These are phyloP conservation scores for Solenopsis invicta DNA, from an alignment of 1,140 invertebrate genomes.

Conservation along the genomic window DNA sequence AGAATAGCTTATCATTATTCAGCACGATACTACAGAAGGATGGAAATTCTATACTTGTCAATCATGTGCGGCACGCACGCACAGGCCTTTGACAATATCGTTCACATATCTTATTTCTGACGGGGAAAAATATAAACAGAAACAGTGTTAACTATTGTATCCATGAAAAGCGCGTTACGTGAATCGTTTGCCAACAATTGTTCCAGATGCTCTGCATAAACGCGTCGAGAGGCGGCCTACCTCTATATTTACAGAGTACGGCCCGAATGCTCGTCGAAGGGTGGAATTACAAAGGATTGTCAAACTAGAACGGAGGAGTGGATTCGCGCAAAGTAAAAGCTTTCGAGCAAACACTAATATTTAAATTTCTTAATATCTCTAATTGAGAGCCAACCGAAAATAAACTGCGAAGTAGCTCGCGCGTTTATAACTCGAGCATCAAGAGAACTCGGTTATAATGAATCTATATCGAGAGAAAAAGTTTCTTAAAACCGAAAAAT, in stretches of 20 bases:
- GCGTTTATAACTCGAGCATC: neutral
- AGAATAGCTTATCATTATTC: conserved; percentile 34
- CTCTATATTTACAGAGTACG: conserved; percentile 21
- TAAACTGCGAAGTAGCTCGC: neutral
- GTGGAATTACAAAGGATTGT: neutral
- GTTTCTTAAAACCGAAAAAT: too few species aligned
- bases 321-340: neutral
- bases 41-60: conserved; percentile 19
- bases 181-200: conserved; percentile 36
- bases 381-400: neutral
- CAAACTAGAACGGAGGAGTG: neutral
- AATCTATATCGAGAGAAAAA: neutral
- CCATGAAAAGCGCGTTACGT: conserved; percentile 11
- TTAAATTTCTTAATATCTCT: conserved; percentile 25
- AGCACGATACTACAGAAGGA: neutral
- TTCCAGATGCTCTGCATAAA: neutral
- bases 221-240: neutral
- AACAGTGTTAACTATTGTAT: neutral
- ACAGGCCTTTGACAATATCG: neutral
- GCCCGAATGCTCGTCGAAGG: neutral
- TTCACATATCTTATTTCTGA: conserved; percentile 8
- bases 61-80: neutral
- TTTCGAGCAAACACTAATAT: conserved; percentile 13
- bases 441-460: neutral
- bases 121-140: conserved; percentile 16